Evolutionary conservation across 2,113 vertebrate species (phyloP).

Genomic region (Cyanoramphus novaezelandiae): DNA sequence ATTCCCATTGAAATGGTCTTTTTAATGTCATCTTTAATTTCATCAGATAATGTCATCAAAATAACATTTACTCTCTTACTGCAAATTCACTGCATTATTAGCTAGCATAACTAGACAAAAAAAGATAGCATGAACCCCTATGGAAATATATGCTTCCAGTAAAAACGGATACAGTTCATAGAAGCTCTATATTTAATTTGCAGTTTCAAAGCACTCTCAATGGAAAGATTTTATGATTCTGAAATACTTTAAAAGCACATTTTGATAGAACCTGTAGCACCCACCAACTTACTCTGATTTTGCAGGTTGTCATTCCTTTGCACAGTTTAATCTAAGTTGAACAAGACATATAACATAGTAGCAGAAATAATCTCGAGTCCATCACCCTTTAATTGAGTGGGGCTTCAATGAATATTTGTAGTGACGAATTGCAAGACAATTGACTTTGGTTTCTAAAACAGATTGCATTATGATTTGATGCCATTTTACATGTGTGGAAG

Average conservation of each 20-base stretch:
- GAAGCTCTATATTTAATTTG: slow-evolving; percentile 80
- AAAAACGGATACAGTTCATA: slow-evolving; percentile 80
- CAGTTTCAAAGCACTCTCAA: slow-evolving; percentile 76
- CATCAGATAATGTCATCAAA: slow-evolving; percentile 78
- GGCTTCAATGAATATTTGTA: not conserved
- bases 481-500: not conserved
- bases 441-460: not conserved
- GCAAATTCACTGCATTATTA: slow-evolving; percentile 83
- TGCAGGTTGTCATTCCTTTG: slow-evolving; percentile 10
- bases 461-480: not conserved
- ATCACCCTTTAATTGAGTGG: not conserved
- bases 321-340: not conserved
- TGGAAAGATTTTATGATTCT: slow-evolving; percentile 77
- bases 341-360: not conserved
- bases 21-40: slow-evolving; percentile 81
- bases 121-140: slow-evolving; percentile 71
- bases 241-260: slow-evolving; percentile 76
- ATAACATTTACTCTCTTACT: slow-evolving; percentile 79
- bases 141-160: slow-evolving; percentile 78
- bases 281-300: slow-evolving; percentile 43
- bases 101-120: slow-evolving; percentile 75
- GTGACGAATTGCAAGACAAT: not conserved
- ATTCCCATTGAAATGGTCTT: slow-evolving; percentile 72
- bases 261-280: slow-evolving; percentile 53
- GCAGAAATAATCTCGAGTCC: not conserved